Evolutionary conservation across 2,113 vertebrate genomes (phyloP).

Genomic region (Orycteropus afer): DNA sequence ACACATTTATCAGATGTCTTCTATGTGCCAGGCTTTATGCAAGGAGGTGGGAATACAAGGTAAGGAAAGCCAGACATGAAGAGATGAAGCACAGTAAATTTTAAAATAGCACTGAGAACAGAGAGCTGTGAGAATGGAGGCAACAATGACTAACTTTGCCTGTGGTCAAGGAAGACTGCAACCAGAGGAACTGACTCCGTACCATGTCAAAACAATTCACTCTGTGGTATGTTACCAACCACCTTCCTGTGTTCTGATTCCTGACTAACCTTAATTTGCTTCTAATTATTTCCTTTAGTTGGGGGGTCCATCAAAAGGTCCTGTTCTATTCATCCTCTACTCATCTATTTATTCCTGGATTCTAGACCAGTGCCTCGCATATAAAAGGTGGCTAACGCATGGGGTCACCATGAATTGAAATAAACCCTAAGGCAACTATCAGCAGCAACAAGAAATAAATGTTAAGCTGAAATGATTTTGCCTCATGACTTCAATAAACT

Average conservation of each 20-base stretch:
- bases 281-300: conserved; percentile 53
- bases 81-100: not conserved
- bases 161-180: conserved; percentile 59
- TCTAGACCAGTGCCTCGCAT: not conserved
- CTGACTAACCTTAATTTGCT: conserved; percentile 15
- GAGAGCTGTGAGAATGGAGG: conserved; percentile 35
- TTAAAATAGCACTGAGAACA: conserved; percentile 2
- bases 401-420: not conserved
- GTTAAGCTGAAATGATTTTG: not conserved
- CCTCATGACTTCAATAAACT: not conserved
- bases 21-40: not conserved
- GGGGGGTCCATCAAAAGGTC: not conserved
- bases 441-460: not conserved
- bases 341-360: not conserved
- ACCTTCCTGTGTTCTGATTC: conserved; percentile 60
- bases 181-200: conserved; percentile 40
- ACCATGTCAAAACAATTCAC: conserved; percentile 24
- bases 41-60: not conserved
- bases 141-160: conserved; percentile 51
- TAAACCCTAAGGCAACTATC: not conserved
- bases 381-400: not conserved
- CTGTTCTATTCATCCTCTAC: not conserved
- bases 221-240: conserved; percentile 28
- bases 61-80: not conserved
- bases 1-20: not conserved